Base-by-base conservation (phyloP, 2,113 vertebrate genomes). In the Ceyx margarethae region DNA sequence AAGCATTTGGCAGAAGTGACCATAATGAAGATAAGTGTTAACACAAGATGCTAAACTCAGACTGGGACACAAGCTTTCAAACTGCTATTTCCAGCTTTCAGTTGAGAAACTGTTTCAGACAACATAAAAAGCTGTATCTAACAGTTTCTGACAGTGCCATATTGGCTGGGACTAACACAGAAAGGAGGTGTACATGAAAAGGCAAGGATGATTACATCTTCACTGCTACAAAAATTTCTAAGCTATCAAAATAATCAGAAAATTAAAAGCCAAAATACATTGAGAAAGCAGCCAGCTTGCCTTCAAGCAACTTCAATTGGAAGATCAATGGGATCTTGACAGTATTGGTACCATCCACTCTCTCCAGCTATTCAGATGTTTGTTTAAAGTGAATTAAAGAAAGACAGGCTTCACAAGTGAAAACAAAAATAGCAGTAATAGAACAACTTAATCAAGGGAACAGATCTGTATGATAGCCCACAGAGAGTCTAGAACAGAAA, bases 111-210 rank as follows among this genome's bases (percentile, higher is more conserved):
- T 57, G 31, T 65, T 90, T 95, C 54, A 92, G 93, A 91, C 95
- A 95, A 93, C 62, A 81, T 68, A 79, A 95, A 95, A 95, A 95
- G 50, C 84, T 85, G 71, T 35, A 93, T 68, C 95, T 95, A 96
- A 95, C 69, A 69, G 35, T 86, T 94, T 86, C 74, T 91, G 95
- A 94, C 92, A 93, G 90, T 73, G 74, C 90, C 92, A 92, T 95
- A 92, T 95, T 96, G 93, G 62, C 77, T 89, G 78, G 66, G 86
- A 90, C 58, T 84, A 75, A 68, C 69, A 81, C 48, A 73, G 81
- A 94, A 86, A 84, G 53, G 42, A 93, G 81, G 48, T 84, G 66
- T 65, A 62, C 42, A 35, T 23, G 35, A 77, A 94, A 87, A 94
- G 25, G 53, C 62, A 90, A 89, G 61, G 57, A 88, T 93, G 66